phyloP scores from a whole-genome alignment of 2,888 invertebrate species.

The Chrysodeixis includens region DNA sequence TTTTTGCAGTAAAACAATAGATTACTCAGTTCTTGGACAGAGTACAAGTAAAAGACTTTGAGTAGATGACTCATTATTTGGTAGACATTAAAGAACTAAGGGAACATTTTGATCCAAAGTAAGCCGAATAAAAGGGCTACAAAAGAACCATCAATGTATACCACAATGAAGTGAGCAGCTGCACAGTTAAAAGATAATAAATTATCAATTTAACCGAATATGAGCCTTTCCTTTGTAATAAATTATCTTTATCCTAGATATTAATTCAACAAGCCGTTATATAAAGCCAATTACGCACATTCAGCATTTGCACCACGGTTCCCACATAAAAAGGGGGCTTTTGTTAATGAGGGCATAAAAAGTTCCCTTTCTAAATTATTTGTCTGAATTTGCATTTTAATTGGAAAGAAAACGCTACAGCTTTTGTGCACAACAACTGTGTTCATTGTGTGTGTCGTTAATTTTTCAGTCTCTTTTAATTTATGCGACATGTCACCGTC shows the following conservation, averaged over 20 bases:
- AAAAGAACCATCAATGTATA: slow-evolving; percentile 10
- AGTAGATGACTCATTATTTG: neutral
- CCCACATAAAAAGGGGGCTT: slow-evolving; percentile 69
- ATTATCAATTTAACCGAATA: slow-evolving; percentile 51
- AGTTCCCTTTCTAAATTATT: slow-evolving; percentile 77
- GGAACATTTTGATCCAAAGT: neutral
- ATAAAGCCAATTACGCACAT: slow-evolving; percentile 73
- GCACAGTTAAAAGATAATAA: slow-evolving; percentile 44
- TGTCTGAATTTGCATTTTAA: slow-evolving; percentile 80
- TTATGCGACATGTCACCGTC: slow-evolving; percentile 6
- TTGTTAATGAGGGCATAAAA: slow-evolving; percentile 79
- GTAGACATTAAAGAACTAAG: neutral
- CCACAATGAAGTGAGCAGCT: slow-evolving; percentile 44
- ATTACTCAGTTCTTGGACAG: too few species aligned
- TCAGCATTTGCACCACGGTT: slow-evolving; percentile 71
- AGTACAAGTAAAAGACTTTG: neutral
- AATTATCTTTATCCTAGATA: slow-evolving; percentile 64
- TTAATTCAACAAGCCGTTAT: slow-evolving; percentile 71
- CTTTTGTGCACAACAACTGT: slow-evolving; percentile 61
- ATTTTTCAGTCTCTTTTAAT: slow-evolving; percentile 11
- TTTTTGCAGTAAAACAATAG: too few species aligned
- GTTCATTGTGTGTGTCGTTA: slow-evolving; percentile 32
- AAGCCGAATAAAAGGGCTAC: neutral
- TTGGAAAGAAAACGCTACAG: slow-evolving; percentile 74
- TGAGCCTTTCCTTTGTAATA: slow-evolving; percentile 53